Conservation (phyloP, 2,888 invertebrate genomes). For the Adelphocoris suturalis region DNA sequence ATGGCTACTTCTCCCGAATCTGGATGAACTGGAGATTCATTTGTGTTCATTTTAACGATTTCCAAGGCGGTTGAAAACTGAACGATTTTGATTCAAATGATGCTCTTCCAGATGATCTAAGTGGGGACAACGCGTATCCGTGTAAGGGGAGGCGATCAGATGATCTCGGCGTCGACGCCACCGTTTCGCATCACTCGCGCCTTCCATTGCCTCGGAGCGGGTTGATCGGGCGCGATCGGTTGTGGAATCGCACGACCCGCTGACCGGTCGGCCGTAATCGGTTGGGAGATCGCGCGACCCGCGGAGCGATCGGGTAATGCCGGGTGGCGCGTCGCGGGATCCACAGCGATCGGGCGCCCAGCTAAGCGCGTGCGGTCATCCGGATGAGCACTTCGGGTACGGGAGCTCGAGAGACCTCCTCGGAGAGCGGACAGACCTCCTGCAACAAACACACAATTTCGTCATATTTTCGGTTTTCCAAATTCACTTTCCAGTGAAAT, state of each 20-base stretch:
- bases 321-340: not conserved
- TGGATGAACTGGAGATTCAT: too few species aligned
- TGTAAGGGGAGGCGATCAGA: not conserved
- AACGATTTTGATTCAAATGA: too few species aligned
- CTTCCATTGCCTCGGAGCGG: not conserved
- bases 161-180: not conserved
- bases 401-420: not conserved
- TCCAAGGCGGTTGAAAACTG: too few species aligned
- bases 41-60: too few species aligned
- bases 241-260: too few species aligned
- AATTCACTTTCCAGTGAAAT: too few species aligned
- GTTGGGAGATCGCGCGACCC: too few species aligned
- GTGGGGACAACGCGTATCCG: not conserved
- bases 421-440: constrained; percentile 18
- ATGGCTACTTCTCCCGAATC: too few species aligned
- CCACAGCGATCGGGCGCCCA: not conserved
- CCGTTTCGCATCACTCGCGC: not conserved
- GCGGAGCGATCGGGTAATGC: not conserved
- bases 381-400: not conserved
- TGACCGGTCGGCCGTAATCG: too few species aligned
- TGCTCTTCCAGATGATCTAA: not conserved
- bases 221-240: not conserved
- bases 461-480: too few species aligned
- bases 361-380: not conserved
- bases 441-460: not conserved